Base-by-base conservation (phyloP, 1,140 invertebrate species). In the Metopolophium dirhodum region DNA sequence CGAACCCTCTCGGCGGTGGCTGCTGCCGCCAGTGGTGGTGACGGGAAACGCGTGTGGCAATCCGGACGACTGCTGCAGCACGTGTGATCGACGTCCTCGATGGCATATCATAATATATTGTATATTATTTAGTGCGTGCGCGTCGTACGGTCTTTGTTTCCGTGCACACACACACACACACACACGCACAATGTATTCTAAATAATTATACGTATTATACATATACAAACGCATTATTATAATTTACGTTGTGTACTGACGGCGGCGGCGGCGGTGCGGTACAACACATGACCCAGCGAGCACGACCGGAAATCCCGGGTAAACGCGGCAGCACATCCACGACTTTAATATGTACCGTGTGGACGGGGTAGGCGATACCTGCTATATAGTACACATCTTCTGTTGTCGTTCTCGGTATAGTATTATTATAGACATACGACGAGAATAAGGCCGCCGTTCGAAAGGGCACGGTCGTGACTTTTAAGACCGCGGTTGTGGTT, bases 231-330 rank as follows among this genome's bases (percentile, higher is more conserved):
- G 6, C 61, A n/a, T 77, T 77, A 77, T 77, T 77, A n/a, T 77
- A 77, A 77, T 77, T 77, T 77, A 77, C 14, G 61, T 77, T 77
- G 6, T n/a, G 11, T n/a, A 77, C 30, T n/a, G 61, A n/a, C 85
- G 82, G 82, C 45, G 82, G 82, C 37, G 89, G 61, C 30, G 11
- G 9, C 61, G 61, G 61, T 14, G 57, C 26, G 61, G 37, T 61
- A n/a, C 51, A 90, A 77, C 89, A 90, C 89, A 90, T 90, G 57
- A 90, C 51, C 89, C 89, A 41, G 57, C 41, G 89, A 30, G 37
- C 89, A 90, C 89, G 51, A 90, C 89, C 89, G 89, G 89, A 90
- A 90, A 41, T 61, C 35, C 37, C 37, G 57, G 30, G 54, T 61
- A 90, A 77, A 41, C 37, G 54, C 57, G 89, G 85, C 41, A 26